Base-by-base conservation (phyloP, 1,140 invertebrate species). In the Oncopeltus fasciatus region DNA sequence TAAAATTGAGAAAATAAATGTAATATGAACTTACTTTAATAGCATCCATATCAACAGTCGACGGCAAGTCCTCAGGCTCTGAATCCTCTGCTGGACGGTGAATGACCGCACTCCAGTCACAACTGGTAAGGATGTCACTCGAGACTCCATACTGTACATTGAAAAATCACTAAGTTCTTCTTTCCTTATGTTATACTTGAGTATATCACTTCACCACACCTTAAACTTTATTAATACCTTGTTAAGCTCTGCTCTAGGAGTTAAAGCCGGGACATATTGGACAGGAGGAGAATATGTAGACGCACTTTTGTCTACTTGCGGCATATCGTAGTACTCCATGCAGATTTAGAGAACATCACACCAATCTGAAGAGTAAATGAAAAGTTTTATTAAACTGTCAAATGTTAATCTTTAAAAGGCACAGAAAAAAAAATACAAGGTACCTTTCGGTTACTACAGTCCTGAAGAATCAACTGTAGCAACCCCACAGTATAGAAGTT, bases 31-130 rank as follows among this genome's bases (percentile, higher is more conserved):
- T 56, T 65, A 74, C 74, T 67, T 75, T 71, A 60, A 76, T 75
- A 51, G 75, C 75, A 68, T 76, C 73, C 64, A 75, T 75, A 59
- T 76, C 74, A 14, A 76, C 74, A 16, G 74, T 76, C 12, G 74
- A 75, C 16, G 74, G 74, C 20, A 75, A 67, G 26, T 75, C 72
- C 59, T 73, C 71, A 26, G 72, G 72, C 60, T 75, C 74, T 16
- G 73, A 74, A 60, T 74, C 73, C 59, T 74, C 72, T 51, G 70
- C 71, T 31, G 72, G 72, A 56, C 66, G 67, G 64, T 73, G 72
- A 49, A 73, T 72, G 46, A 73, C 69, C 27, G 71, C 70, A 68
- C 69, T 73, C 72, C 72, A 73, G 12, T 72, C 70, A 56, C 70
- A 69, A 65, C 68, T 70, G n/a, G 66, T 67, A 26, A 71, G 59